Evolutionary conservation across 1,140 invertebrate species (phyloP).

Genomic region (Diabrotica virgifera): DNA sequence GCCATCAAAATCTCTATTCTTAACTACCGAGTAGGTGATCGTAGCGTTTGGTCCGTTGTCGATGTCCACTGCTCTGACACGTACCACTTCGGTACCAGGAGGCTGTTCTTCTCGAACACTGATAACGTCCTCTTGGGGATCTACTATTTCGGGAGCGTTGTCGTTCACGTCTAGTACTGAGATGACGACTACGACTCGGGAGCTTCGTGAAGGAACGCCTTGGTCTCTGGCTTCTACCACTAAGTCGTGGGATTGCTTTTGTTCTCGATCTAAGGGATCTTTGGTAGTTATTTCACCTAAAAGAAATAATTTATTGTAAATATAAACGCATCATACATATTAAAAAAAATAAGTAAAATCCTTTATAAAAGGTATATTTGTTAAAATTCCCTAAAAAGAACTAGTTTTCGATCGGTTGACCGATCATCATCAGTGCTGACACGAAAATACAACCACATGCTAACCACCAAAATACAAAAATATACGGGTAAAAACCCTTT

Average conservation of each 20-base stretch:
- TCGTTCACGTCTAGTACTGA: slow-evolving; percentile 84
- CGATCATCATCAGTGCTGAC: too few species aligned
- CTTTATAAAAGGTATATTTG: too few species aligned
- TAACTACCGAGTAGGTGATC: slow-evolving; percentile 82
- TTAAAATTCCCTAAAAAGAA: too few species aligned
- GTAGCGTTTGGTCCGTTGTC: slow-evolving; percentile 87
- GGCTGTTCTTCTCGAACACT: slow-evolving; percentile 86
- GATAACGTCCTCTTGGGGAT: slow-evolving; percentile 82
- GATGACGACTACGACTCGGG: slow-evolving; percentile 71
- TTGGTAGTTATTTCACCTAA: slow-evolving; percentile 82
- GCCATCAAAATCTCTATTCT: slow-evolving; percentile 79
- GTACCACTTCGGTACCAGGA: slow-evolving; percentile 73
- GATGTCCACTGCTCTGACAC: slow-evolving; percentile 79
- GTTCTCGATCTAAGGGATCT: slow-evolving; percentile 80
- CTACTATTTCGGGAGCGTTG: slow-evolving; percentile 83
- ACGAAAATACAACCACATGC: too few species aligned
- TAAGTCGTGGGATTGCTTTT: slow-evolving; percentile 71
- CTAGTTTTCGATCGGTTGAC: too few species aligned
- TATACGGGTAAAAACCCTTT: too few species aligned
- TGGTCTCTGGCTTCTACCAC: slow-evolving; percentile 83
- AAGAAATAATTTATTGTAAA: slow-evolving; percentile 33
- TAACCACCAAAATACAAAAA: too few species aligned
- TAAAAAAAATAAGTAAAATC: too few species aligned
- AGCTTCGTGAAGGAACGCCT: slow-evolving; percentile 71
- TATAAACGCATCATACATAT: too few species aligned